Evolutionary conservation across 2,797 vertebrate species (phyloP), one percentile per base, ranked within the genome.

Genomic region (Alosa sapidissima): DNA sequence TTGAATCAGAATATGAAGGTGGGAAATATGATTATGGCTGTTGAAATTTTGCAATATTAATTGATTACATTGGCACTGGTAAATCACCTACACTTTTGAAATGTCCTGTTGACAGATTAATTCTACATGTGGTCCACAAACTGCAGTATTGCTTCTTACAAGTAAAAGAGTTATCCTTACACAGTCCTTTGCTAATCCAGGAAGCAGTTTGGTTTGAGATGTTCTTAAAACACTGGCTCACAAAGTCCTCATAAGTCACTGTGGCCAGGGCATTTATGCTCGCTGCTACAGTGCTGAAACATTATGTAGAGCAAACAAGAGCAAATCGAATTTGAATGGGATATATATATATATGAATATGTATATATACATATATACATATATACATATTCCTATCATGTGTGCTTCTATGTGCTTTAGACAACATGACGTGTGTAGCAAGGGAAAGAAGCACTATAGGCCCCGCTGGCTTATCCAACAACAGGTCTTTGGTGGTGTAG

Each of bases 231-330:
- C 89, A 89, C 87, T 91, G 93, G 91, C 93, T 96, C 87, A 97
- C 93, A 90, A 97, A 91, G 87, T 97, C 97, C 91, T 97, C 96
- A 84, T 95, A 96, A 49, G 95, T 97, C 83, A 96, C 96, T 0
- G 95, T 96, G 58, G 96, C 97, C 86, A 97, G 92, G 87, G 96
- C 96, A 0, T 97, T 97, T 89, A 97, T 96, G 87, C 96, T 96
- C 82, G 95, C 95, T 82, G 96, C 95, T 86, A 96, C 95, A 0
- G 96, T 97, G 92, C 97, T 97, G 84, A 81, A 88, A 88, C 75
- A 72, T 28, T 28, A 82, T 36, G 82, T 5, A 24, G 58, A 24
- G 58, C 6, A 51, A 24, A 58, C 55, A 4, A 54, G 14, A 55
- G 21, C 54, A 55, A 55, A 16, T 1, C 14, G 13, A 54, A 54